Evolutionary conservation across 2,888 invertebrate species (phyloP), one percentile per base, ranked within the genome.

Genomic region (Drosophila conformis): DNA sequence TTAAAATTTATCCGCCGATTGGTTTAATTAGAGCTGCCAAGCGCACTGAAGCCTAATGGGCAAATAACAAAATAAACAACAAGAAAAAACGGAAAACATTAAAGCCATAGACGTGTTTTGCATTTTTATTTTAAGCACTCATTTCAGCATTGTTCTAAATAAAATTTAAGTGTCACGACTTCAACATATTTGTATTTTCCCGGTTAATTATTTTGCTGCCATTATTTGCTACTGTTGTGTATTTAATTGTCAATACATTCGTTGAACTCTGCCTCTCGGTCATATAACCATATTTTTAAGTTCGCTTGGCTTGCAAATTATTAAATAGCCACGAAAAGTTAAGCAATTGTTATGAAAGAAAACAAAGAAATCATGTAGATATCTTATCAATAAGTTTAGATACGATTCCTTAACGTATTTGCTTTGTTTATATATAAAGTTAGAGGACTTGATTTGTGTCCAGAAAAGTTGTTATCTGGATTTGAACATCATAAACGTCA

Each of bases 1-100:
- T 88, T 88, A 85, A 88, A 88, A 83, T 86, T 86, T 85, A 75
- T 81, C 61, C 69, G 70, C 61, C 79, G 78, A 83, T 81, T 83
- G 86, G 74, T 79, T 86, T 88, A 86, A 85, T 88, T 81, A 88
- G 75, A 66, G 86, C 86, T 62, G 66, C 69, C 76, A 74, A 67
- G 40, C 46, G 70, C 77, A 56, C 35, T 38, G 62, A 59, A 73
- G 48, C 79, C 84, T 72, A 87, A 82, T 75, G 54, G 56, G 52
- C 60, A 75, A 76, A 75, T 82, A 80, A 33, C 10, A 87, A 83
- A 79, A 40, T 62, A 42, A 52, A n/a, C 2, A n/a, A 27, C 13
- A 7, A 4, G 0, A 56, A 7, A 56, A 38, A n/a, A 18, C 42
- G 25, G 33, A 58, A 51, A 54, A 49, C 61, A 38, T 35, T 42